Conservation (phyloP, 2,113 vertebrate species). For the Saguinus imperator region DNA sequence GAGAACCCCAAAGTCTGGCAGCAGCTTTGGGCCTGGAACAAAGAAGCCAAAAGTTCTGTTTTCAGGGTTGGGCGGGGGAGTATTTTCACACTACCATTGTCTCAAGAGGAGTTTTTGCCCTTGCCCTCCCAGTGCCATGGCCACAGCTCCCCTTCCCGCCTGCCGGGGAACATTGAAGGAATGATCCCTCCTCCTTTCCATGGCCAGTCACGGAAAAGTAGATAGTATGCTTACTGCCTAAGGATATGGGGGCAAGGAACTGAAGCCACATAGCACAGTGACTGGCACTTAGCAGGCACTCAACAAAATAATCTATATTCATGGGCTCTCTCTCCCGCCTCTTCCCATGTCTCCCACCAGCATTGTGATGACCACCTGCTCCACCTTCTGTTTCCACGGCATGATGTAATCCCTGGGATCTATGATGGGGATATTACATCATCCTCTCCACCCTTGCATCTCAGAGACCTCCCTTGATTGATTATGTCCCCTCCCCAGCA, state of each 20-base stretch:
- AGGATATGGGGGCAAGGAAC: not conserved
- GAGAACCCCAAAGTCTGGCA: not conserved
- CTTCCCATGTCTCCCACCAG: constrained; percentile 75
- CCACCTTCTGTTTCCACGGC: constrained; percentile 85
- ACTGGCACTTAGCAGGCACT: not conserved
- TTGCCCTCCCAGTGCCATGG: not conserved
- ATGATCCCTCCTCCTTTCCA: not conserved
- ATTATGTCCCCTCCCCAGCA: not conserved
- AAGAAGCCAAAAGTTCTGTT: not conserved
- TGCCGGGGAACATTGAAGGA: not conserved
- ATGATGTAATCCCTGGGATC: constrained; percentile 87
- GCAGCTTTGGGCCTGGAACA: not conserved
- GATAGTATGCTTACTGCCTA: not conserved
- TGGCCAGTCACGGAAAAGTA: not conserved
- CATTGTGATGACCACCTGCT: constrained; percentile 91
- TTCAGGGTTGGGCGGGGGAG: not conserved
- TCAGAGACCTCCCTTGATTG: not conserved
- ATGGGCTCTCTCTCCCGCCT: no score
- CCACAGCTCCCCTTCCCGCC: not conserved
- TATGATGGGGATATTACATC: not conserved
- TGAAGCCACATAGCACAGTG: not conserved
- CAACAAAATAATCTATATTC: no score
- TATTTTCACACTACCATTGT: not conserved
- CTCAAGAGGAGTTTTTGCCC: not conserved
- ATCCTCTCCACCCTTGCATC: not conserved